Evolutionary conservation across 2,113 vertebrate species (phyloP).

Genomic region (Apodemus sylvaticus): DNA sequence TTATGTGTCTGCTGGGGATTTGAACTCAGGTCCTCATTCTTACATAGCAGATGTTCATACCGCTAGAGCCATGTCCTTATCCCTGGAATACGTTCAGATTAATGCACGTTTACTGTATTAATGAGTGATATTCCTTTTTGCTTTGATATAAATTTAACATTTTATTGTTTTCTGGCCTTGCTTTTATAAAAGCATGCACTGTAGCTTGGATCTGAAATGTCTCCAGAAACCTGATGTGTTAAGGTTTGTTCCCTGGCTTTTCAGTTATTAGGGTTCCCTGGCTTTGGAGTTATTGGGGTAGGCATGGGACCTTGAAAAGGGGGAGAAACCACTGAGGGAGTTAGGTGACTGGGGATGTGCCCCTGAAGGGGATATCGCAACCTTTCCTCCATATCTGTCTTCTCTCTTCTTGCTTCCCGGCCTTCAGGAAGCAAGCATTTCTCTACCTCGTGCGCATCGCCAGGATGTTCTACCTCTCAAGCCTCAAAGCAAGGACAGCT

Average conservation of each 20-base stretch:
- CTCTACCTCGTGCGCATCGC: neutral
- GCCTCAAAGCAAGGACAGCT: neutral
- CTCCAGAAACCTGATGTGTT: neutral
- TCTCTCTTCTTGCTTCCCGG: neutral
- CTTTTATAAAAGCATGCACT: neutral
- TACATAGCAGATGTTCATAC: neutral
- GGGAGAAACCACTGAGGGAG: neutral
- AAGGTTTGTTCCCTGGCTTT: neutral
- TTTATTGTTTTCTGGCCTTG: slow-evolving; percentile 11
- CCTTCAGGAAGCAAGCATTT: neutral
- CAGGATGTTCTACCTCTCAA: neutral
- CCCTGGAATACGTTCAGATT: neutral
- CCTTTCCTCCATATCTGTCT: neutral
- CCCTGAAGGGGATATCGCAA: neutral
- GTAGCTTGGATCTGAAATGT: neutral
- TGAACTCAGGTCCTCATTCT: neutral
- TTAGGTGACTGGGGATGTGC: neutral
- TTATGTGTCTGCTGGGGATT: neutral
- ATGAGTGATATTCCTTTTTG: neutral
- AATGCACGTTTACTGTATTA: neutral
- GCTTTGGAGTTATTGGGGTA: neutral
- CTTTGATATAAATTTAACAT: neutral
- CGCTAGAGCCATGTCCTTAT: neutral
- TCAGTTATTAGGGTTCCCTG: neutral
- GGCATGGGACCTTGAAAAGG: neutral